Evolutionary conservation across 1,140 invertebrate species (phyloP).

Genomic region (Pseudomyrmex cubaensis): DNA sequence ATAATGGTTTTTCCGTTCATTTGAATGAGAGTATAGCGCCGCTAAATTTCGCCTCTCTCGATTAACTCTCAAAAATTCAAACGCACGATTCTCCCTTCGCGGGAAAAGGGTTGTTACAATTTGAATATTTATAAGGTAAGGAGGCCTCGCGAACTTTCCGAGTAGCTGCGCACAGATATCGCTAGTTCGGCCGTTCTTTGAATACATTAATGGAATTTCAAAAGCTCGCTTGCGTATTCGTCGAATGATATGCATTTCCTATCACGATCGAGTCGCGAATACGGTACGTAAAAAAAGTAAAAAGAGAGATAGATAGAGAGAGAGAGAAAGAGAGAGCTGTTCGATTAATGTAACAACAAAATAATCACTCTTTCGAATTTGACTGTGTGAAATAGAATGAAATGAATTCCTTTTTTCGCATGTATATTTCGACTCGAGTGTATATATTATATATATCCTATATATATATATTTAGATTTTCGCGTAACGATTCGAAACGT

Average conservation of each 20-base stretch:
- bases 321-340: too few species aligned
- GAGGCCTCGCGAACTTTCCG: constrained; percentile 67
- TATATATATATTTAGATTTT: not conserved
- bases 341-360: too few species aligned
- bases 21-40: constrained; percentile 61
- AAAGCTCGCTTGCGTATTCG: not conserved
- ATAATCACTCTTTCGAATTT: too few species aligned
- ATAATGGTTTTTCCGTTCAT: constrained; percentile 52
- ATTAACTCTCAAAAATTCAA: constrained; percentile 75
- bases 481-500: not conserved
- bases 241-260: constrained; percentile 35
- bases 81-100: constrained; percentile 65
- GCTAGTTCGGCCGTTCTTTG: constrained; percentile 61
- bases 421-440: too few species aligned
- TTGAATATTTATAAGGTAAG: constrained; percentile 78
- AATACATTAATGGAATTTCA: constrained; percentile 67
- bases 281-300: not conserved
- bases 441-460: not conserved
- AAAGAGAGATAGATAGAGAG: too few species aligned
- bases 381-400: too few species aligned
- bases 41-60: constrained; percentile 67
- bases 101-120: constrained; percentile 65
- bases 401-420: too few species aligned
- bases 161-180: constrained; percentile 67
- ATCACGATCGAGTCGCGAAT: not conserved